Evolutionary conservation across 2,797 vertebrate genomes (phyloP), one percentile per base, ranked within the genome.

Genomic region (Tiaroga cobitis): DNA sequence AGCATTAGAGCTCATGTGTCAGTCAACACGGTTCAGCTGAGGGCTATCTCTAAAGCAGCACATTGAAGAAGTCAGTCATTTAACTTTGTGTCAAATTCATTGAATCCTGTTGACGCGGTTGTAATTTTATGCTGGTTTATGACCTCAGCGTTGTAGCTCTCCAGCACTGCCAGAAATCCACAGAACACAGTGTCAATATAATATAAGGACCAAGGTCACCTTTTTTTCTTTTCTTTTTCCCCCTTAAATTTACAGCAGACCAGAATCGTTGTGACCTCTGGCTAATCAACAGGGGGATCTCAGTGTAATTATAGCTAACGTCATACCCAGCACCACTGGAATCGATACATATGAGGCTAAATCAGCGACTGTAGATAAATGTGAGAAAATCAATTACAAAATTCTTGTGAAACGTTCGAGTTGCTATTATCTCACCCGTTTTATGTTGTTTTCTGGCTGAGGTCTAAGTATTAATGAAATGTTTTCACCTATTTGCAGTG

Each of bases 381-480:
- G 75, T 81, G 67, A 68, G 85, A 91, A 91, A 92, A 90, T 90
- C 89, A 91, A 87, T 92, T 77, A 80, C 89, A 65, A 26, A 51
- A 76, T 81, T 85, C 72, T 89, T 83, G 81, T 90, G 41, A 90
- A 89, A 92, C 91, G 91, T 87, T 76, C 87, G 84, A 86, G 79
- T 91, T 87, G 84, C 89, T 21, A n/a, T 92, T 88, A 69, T 59
- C 82, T 88, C 39, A n/a, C 63, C 59, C 11, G 75, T 59, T 59
- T 86, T 80, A 87, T 19, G 83, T 82, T 85, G 72, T 86, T 75
- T 73, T 39, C 49, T 32, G 26, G 34, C 11, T 21, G 43, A 80
- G 80, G 73, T 88, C 63, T 88, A 84, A 85, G 81, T 82, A 77
- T 88, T 89, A 54, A 92, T 93, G 80, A 90, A 93, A 90, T 68